These are phyloP conservation scores for Phalacrocorax aristotelis DNA, from an alignment of 2,113 vertebrate species.

Conservation along the genomic window DNA sequence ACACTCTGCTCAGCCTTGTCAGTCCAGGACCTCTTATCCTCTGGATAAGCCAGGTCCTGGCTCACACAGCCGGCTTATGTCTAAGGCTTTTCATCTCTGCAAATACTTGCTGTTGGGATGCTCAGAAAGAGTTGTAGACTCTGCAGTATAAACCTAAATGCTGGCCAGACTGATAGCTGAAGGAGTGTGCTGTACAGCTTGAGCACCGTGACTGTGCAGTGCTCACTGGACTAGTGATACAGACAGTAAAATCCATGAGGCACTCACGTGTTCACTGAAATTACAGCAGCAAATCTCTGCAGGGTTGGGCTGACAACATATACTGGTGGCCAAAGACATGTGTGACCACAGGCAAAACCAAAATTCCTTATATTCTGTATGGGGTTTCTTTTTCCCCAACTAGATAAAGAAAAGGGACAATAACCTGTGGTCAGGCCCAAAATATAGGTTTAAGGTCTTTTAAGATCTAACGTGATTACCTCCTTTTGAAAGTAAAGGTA, in stretches of 20 bases:
- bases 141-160: too few species aligned
- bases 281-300: background rate
- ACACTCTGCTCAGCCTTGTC: background rate
- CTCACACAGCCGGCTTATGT: fast-evolving
- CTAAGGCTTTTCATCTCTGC: background rate
- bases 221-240: fast-evolving
- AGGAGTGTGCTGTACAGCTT: fast-evolving
- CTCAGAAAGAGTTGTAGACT: background rate
- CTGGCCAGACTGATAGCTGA: background rate
- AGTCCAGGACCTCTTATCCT: background rate
- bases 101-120: background rate
- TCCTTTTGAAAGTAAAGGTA: background rate
- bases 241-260: background rate
- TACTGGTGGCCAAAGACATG: fast-evolving
- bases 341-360: background rate
- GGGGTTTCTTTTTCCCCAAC: background rate
- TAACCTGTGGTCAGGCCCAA: background rate
- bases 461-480: background rate
- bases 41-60: background rate
- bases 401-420: background rate
- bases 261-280: background rate
- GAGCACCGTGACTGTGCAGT: fast-evolving
- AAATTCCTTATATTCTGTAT: background rate
- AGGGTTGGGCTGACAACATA: background rate
- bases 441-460: background rate